phyloP scores from a whole-genome alignment of 1,140 invertebrate genomes.

The Drosophila orena region DNA sequence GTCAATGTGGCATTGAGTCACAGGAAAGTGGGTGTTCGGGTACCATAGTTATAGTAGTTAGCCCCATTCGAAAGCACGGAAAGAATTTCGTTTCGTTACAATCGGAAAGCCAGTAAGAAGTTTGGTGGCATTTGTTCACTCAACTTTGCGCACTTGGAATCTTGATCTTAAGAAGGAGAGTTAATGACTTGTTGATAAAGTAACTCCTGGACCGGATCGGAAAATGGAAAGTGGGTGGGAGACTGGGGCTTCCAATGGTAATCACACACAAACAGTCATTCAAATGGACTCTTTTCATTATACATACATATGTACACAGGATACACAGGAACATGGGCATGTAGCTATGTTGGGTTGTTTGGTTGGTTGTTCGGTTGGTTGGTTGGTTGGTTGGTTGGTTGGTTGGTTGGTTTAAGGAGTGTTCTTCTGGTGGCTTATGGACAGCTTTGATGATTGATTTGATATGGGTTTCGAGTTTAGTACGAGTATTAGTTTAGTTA shows the following conservation, averaged over 20 bases:
- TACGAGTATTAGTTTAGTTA: constrained; percentile 68
- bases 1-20: no score
- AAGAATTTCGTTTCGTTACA: background rate
- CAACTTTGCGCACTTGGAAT: no score
- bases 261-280: constrained; percentile 38
- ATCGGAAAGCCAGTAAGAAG: background rate
- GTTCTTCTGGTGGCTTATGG: constrained; percentile 47
- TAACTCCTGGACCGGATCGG: background rate
- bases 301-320: constrained; percentile 30
- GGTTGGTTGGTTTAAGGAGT: constrained; percentile 2
- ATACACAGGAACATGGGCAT: constrained; percentile 32
- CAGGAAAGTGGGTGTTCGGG: background rate
- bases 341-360: constrained; percentile 26
- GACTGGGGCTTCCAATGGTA: constrained; percentile 9
- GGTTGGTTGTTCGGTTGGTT: constrained; percentile 13
- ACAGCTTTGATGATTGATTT: constrained; percentile 47
- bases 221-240: background rate
- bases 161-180: no score
- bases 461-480: constrained; percentile 62
- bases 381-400: constrained; percentile 5
- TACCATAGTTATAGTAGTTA: no score
- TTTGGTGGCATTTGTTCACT: background rate
- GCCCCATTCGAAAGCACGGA: background rate
- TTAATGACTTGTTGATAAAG: no score
- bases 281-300: constrained; percentile 16